Evolutionary conservation across 2,797 vertebrate genomes (phyloP), one percentile per base, ranked within the genome.

Genomic region (Florisuga fusca): DNA sequence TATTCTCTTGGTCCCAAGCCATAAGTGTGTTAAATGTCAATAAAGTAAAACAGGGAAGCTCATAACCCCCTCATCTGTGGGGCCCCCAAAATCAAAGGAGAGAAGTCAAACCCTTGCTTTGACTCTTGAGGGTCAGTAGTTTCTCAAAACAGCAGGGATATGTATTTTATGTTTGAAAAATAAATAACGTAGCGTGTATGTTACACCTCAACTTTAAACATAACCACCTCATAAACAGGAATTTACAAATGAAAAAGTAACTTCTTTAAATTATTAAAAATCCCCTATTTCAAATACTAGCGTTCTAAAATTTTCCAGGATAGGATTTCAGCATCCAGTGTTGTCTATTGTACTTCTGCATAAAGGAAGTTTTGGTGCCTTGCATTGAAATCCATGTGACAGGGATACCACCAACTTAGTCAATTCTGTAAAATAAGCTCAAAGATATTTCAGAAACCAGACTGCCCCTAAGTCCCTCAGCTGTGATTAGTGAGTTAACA

Each of bases 401-500:
- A 84, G 50, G 72, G 75, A 80, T 92, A 90, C 90, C 84, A 85
- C 90, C 94, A 96, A 77, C 81, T 83, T 87, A 71, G 81, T 82
- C 63, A 74, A 48, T 80, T 95, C 69, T 72, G 64, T 95, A 94
- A 92, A 94, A 80, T 90, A 84, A 95, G 67, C 83, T 82, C 67
- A 67, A 81, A 87, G 63, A 53, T 90, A 90, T 95, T 96, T 90
- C 71, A 73, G 92, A 85, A 95, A 84, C 77, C 77, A 93, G 92
- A 61, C 74, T 90, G 67, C 74, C 74, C 77, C 48, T 59, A 84
- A 89, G 82, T 93, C 92, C 88, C 93, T 95, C 64, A 87, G 88
- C 88, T 84, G 75, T 76, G 64, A 93, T 96, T 95, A 95, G 86
- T 74, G 84, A 96, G 74, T 92, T 96, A 95, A 96, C 90, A 94